Evolutionary conservation across 2,113 vertebrate genomes (phyloP).

Genomic region (Cranoglanis bouderius): DNA sequence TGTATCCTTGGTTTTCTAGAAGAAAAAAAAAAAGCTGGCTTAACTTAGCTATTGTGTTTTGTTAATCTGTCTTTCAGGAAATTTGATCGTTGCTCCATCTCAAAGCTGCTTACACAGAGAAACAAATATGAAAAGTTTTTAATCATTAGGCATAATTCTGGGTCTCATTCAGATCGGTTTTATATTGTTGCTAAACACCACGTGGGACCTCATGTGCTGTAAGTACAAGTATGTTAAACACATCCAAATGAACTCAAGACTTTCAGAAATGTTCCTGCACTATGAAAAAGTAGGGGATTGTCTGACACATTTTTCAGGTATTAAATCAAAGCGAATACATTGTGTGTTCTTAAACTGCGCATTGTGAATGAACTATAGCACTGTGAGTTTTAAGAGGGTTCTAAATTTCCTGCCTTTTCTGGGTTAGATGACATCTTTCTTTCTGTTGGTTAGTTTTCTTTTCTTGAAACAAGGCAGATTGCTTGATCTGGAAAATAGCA

Average conservation of each 20-base stretch:
- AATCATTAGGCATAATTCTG: constrained; percentile 7
- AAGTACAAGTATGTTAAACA: not conserved
- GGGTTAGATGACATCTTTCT: constrained; percentile 13
- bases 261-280: constrained; percentile 9
- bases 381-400: not conserved
- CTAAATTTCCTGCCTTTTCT: constrained; percentile 18
- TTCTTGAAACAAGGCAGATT: not conserved
- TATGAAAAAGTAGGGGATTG: not conserved
- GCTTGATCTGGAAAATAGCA: constrained; percentile 11
- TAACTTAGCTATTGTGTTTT: constrained; percentile 20
- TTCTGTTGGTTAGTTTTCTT: constrained; percentile 21
- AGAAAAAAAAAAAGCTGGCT: not conserved
- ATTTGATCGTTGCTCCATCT: not conserved
- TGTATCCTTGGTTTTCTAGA: constrained; percentile 1
- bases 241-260: not conserved
- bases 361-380: not conserved
- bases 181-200: not conserved
- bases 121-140: not conserved
- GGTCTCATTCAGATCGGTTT: not conserved
- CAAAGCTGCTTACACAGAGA: constrained; percentile 7
- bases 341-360: not conserved
- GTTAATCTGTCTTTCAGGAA: constrained; percentile 34
- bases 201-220: not conserved
- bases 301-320: constrained; percentile 6
- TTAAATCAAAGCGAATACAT: constrained; percentile 2